Base-by-base conservation (phyloP, 2,797 vertebrate genomes). In the Clarias platycephalus region DNA sequence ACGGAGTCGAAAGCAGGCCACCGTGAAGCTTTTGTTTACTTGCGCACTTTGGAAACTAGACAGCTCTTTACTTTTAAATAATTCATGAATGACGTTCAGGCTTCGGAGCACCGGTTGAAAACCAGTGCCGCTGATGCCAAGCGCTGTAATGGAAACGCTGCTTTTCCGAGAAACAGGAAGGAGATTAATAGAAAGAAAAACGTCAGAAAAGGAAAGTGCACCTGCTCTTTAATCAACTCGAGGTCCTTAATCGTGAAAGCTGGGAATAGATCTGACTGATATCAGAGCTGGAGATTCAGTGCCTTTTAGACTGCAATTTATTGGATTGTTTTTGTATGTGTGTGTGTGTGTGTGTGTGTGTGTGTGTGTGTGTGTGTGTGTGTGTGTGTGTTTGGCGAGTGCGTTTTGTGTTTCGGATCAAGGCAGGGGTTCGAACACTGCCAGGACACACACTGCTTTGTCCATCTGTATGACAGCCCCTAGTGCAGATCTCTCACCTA, bases 381-480 rank as follows among this genome's bases (percentile, higher is more conserved):
- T 44, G 57, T 44, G 9, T 62, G 18, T 31, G 16, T 71, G 55
- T n/a, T 70, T 28, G 26, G 2, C 55, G 26, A 49, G 72, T 63
- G 64, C 75, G 24, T 81, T 34, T 78, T 40, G 66, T 82, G 63
- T 76, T 80, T 60, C 49, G 76, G 58, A 79, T 28, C 26, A 10
- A 79, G 80, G 76, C 81, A 60, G 85, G 85, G 82, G 81, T 86
- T 75, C 12, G 58, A 49, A 83, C 60, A 37, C 82, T 88, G 82
- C 91, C 92, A 92, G 91, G 87, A 91, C 84, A 70, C 91, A 89
- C 75, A 85, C 90, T 84, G 90, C 70, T 92, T 75, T 77, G 83
- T 83, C 91, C 92, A 92, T 92, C 92, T 92, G 91, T 87, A 90
- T 88, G 85, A 75, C 83, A 84, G 80, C 82, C 90, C 80, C 86